Conservation (phyloP, 2,113 vertebrate genomes). For the Diglossa brunneiventris region DNA sequence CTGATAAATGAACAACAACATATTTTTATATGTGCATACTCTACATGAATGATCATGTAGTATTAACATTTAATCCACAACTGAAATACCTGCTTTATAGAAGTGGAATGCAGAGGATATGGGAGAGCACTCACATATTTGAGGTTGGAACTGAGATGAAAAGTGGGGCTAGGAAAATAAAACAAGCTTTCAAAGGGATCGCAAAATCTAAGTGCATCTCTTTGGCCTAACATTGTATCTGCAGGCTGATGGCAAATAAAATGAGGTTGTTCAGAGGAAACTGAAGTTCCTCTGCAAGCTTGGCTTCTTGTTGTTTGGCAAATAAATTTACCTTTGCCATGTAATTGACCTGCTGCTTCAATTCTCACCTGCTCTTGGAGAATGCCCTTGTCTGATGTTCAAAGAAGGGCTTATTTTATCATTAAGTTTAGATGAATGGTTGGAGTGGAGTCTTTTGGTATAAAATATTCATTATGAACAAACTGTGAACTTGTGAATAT, state of each 20-base stretch:
- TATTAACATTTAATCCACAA: conserved; percentile 27
- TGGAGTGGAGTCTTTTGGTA: background rate
- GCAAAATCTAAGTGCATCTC: background rate
- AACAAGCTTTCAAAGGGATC: background rate
- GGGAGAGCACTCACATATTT: background rate
- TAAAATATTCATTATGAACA: conserved; percentile 67
- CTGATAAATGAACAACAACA: conserved; percentile 20
- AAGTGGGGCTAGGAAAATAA: background rate
- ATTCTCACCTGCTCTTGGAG: background rate
- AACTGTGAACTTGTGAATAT: conserved; percentile 66
- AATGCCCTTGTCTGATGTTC: background rate
- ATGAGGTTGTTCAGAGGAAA: background rate
- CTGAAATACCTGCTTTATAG: background rate
- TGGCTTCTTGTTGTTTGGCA: background rate
- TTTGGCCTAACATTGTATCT: background rate
- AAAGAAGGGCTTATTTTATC: conserved; percentile 10
- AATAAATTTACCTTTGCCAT: background rate
- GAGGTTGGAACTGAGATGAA: conserved; percentile 9
- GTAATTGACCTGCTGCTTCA: background rate
- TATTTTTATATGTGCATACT: background rate
- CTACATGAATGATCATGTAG: conserved; percentile 48
- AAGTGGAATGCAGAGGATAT: background rate
- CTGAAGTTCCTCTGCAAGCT: background rate
- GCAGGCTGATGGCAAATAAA: background rate
- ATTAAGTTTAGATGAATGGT: conserved; percentile 56